Base-by-base conservation (phyloP, 2,888 invertebrate genomes). In the Clostera curtula region DNA sequence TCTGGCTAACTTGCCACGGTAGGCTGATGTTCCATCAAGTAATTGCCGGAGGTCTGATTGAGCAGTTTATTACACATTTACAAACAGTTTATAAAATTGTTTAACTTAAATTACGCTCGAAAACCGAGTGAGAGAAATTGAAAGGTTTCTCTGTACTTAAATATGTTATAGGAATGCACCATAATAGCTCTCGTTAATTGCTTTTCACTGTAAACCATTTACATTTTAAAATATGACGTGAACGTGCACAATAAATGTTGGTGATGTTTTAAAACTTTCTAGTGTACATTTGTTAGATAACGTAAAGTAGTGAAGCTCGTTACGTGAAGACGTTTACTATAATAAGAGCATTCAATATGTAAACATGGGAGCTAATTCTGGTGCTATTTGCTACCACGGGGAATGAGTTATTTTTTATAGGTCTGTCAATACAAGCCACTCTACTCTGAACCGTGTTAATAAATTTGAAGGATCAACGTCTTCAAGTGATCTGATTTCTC, bases 181-280 rank as follows among this genome's bases (percentile, higher is more conserved):
- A n/a, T n/a, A 15, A 34, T 43, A 34, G 39, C 25, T 39, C 25
- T 31, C 24, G 18, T 37, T 42, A 40, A 41, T 44, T 37, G 41
- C 32, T 36, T 27, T 40, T 43, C 34, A 36, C 36, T 31, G 39
- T 47, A 38, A 29, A 42, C 38, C 34, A 43, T 49, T 47, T 30
- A 46, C 34, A 38, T 44, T 40, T 34, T 31, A 27, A 40, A 43
- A 36, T 35, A 29, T 37, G 36, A 36, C 40, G 41, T 43, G 38
- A 22, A 33, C 25, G 28, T 28, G 43, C 47, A 50, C 41, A 45
- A 53, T 58, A 58, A 56, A 57, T 50, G 40, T 31, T 47, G 31
- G 32, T 52, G 44, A 49, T 53, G 50, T 48, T 56, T 45, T 55
- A 44, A 46, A 56, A 54, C 43, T 51, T 54, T 43, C 46, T 43